Evolutionary conservation across 2,888 invertebrate species (phyloP).

Genomic region (Enchytraeus crypticus): DNA sequence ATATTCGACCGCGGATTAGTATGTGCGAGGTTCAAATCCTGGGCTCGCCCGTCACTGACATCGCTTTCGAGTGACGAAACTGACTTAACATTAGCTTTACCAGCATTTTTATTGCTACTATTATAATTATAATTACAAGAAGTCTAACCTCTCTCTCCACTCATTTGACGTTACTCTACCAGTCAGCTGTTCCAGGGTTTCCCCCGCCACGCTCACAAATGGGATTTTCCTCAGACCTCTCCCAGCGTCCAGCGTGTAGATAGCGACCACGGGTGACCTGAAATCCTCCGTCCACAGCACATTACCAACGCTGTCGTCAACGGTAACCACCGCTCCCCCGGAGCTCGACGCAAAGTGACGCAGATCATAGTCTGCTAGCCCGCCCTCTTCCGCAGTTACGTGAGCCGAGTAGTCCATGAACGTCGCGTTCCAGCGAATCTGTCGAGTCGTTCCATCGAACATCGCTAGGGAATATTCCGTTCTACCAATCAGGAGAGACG

Average conservation of each 20-base stretch:
- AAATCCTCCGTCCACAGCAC: constrained; percentile 79
- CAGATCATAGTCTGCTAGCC: constrained; percentile 67
- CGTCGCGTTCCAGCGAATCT: constrained; percentile 81
- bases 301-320: constrained; percentile 59
- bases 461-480: constrained; percentile 50
- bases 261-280: constrained; percentile 79
- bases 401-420: constrained; percentile 81
- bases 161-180: constrained; percentile 37
- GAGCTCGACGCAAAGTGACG: constrained; percentile 84
- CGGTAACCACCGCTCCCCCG: constrained; percentile 72
- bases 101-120: too few species aligned
- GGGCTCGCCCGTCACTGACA: too few species aligned
- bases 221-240: constrained; percentile 67
- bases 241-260: constrained; percentile 57
- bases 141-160: constrained; percentile 40
- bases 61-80: too few species aligned
- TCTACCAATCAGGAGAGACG: constrained; percentile 70
- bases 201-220: constrained; percentile 79
- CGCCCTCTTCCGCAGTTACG: constrained; percentile 58
- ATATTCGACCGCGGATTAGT: too few species aligned
- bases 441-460: not conserved
- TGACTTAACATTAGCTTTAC: too few species aligned
- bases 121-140: too few species aligned
- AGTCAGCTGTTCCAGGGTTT: constrained; percentile 58
- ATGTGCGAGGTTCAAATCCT: too few species aligned